Percentiles rank a stretch among this genome's conserved stretches.
These are phyloP conservation scores for Melangyna quadrimaculata DNA, from an alignment of 2,888 invertebrate genomes.

Conservation along the genomic window DNA sequence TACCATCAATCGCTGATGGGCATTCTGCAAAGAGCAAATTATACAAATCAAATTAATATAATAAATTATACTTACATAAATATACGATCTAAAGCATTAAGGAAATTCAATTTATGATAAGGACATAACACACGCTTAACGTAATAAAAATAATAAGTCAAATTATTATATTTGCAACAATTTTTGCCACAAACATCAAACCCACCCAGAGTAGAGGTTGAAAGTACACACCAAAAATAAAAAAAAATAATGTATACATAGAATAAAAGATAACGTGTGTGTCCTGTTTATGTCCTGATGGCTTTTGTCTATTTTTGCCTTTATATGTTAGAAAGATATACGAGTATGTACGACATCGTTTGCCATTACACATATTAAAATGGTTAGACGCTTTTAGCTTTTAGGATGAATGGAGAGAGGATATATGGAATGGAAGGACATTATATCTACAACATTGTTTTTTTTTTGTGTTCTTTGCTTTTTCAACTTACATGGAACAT, in stretches of 20 bases:
- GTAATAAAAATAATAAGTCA: neutral
- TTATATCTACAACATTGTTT: neutral
- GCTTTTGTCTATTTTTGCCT: conserved; percentile 19
- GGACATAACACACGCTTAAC: neutral
- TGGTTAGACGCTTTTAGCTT: conserved; percentile 47
- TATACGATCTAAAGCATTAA: neutral
- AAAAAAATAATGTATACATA: neutral
- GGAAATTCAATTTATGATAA: conserved; percentile 38
- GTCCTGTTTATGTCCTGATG: conserved; percentile 49
- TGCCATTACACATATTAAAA: conserved; percentile 53
- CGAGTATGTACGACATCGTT: conserved; percentile 30
- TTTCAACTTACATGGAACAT: conserved; percentile 53
- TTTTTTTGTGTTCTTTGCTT: neutral
- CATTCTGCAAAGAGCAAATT: conserved; percentile 87
- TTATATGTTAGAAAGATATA: neutral
- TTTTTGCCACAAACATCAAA: neutral
- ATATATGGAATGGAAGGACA: conserved; percentile 27
- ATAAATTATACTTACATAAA: too few relatives aligned
- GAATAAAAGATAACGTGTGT: conserved; percentile 21
- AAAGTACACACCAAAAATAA: neutral
- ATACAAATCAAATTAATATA: conserved; percentile 13
- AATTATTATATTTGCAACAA: neutral
- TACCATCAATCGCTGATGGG: conserved; percentile 94
- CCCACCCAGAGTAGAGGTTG: neutral
- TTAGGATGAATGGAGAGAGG: conserved; percentile 3